Base-by-base conservation (phyloP, 1,140 invertebrate species). In the Drosophila nannoptera region DNA sequence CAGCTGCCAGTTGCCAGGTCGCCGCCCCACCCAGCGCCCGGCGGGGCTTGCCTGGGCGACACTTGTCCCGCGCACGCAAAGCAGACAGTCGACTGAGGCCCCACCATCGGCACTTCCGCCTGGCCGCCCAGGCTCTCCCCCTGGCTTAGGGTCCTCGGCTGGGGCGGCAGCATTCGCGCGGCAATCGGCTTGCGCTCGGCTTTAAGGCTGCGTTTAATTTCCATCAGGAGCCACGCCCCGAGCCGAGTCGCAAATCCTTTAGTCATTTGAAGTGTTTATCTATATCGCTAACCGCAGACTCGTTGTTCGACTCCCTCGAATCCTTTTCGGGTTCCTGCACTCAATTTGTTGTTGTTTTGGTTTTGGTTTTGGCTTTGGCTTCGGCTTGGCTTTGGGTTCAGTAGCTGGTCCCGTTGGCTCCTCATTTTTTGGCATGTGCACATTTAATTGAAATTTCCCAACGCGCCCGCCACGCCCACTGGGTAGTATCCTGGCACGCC, bases 391-490 rank as follows among this genome's bases (percentile, higher is more conserved):
- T 11, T 38, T 8, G 36, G 42, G 11, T 5, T 31, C 43, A 64
- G 69, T 42, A 55, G 36, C 67, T 33, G 71, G 33, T 49, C 22
- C 29, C 58, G 38, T 54, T 61, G 55, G 58, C 14, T 48, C 32
- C 60, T 63, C 42, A 55, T 64, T 73, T 81, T 75, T 84, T 65
- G 80, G 81, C 76, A 84, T 84, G 81, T 84, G 82, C 77, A 77
- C 81, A 84, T 84, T 84, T 84, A 84, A 84, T 84, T 84, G 81
- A 84, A 84, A 84, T 77, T 86, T 86, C 50, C 74, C 67, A 68
- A 69, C 73, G 75, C 81, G 67, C 80, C 80, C 73, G 69, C 29
- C 73, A 77, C 81, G 67, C 80, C 80, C 73, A 71, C 29, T 70
- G 43, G 43, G 9, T n/a, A 16, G 32, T 33, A 43, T 33, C 43